phyloP scores from a whole-genome alignment of 2,888 invertebrate species.

The Campopleginae sp. region DNA sequence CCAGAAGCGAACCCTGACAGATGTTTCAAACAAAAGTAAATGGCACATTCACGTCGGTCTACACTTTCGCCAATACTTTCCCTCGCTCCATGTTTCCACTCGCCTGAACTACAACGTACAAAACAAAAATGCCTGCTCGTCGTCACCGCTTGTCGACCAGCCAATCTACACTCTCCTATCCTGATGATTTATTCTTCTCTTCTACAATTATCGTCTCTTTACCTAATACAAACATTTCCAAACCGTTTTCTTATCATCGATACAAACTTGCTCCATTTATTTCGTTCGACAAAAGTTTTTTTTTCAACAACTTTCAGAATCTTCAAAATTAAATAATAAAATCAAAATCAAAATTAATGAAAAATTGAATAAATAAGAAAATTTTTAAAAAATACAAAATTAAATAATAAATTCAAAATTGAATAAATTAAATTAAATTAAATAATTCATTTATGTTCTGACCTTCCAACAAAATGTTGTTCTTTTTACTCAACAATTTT shows the following conservation, averaged over 20 bases:
- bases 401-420: no score
- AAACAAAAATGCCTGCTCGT: constrained; percentile 2
- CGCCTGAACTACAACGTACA: background rate
- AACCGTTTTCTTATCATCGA: background rate
- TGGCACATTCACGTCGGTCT: constrained; percentile 26
- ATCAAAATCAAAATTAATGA: no score
- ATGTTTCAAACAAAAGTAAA: constrained; percentile 64
- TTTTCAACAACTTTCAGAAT: background rate
- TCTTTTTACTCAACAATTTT: no score
- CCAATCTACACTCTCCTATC: background rate
- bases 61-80: constrained; percentile 48
- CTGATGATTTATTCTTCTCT: background rate
- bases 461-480: no score
- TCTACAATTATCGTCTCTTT: background rate
- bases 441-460: no score
- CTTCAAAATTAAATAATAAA: background rate
- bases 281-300: background rate
- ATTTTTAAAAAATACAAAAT: no score
- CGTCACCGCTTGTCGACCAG: background rate
- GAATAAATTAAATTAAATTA: no score
- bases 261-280: background rate
- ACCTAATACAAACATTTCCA: background rate
- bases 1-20: constrained; percentile 63
- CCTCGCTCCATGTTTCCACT: constrained; percentile 24
- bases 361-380: no score